These are phyloP conservation scores for Dromaius novaehollandiae DNA, from an alignment of 2,113 vertebrate species.

Conservation along the genomic window DNA sequence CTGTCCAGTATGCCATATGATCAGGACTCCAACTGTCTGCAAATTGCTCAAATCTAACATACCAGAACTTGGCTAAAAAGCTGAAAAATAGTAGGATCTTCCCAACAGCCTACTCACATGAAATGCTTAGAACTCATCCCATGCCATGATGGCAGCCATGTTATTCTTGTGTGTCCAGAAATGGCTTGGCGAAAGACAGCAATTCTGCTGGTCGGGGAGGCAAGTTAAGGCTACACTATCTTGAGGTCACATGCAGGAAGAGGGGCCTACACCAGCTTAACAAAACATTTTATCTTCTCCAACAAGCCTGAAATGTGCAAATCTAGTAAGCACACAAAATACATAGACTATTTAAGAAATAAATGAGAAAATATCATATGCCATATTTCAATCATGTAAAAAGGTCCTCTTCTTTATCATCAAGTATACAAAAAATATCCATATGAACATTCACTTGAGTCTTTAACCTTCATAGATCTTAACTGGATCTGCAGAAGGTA, in stretches of 20 bases:
- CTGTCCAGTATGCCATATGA: accelerated
- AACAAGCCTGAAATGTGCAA: neutral
- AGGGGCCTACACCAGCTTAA: neutral
- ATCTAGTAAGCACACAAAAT: neutral
- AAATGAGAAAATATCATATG: accelerated
- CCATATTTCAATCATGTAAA: accelerated
- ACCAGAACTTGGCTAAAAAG: neutral
- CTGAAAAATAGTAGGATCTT: neutral
- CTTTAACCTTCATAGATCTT: neutral
- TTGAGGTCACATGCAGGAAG: neutral
- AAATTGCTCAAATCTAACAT: neutral
- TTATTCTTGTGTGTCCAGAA: no score
- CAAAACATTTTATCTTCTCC: neutral
- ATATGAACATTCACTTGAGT: neutral
- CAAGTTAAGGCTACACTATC: neutral
- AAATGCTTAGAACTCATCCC: neutral
- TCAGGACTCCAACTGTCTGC: neutral
- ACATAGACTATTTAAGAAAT: accelerated
- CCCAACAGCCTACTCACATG: accelerated
- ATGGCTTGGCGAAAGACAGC: accelerated
- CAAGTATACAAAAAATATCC: accelerated
- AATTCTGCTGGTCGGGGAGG: neutral
- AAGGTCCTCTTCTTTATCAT: neutral
- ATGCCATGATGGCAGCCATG: accelerated
- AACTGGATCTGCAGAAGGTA: neutral